Conservation (phyloP, 2,888 invertebrate genomes). For the Drosophila flavopinicola region DNA sequence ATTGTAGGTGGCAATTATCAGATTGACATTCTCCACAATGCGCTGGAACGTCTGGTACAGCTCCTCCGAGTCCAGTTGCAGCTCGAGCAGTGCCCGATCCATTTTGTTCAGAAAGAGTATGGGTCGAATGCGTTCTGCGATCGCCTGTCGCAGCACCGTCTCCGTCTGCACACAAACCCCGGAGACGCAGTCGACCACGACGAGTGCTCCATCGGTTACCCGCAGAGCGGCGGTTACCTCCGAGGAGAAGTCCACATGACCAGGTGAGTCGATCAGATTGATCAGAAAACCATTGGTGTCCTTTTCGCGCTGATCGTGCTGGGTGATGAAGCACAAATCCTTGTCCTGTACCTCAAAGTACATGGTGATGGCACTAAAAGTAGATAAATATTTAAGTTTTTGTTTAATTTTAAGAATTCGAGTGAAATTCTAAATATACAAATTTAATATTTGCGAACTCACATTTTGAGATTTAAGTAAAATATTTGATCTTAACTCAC, state of each 20-base stretch:
- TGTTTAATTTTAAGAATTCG: not conserved
- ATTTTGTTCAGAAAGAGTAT: conserved; percentile 99
- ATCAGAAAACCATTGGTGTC: conserved; percentile 98
- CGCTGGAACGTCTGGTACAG: conserved; percentile 99
- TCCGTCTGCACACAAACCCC: conserved; percentile 99
- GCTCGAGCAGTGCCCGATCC: conserved; percentile 99
- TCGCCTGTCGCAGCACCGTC: conserved; percentile 98
- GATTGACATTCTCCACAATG: conserved; percentile 99
- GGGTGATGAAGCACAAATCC: conserved; percentile 96
- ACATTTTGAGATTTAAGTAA: too few relatives aligned
- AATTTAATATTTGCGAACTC: too few relatives aligned
- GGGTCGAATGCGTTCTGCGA: conserved; percentile 99
- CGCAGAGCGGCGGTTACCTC: conserved; percentile 99
- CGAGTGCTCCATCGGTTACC: conserved; percentile 99
- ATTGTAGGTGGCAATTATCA: conserved; percentile 99
- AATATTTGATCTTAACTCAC: too few relatives aligned
- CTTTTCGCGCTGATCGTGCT: conserved; percentile 95
- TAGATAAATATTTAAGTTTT: not conserved
- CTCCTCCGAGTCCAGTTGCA: conserved; percentile 98
- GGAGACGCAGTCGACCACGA: conserved; percentile 99
- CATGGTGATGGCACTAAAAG: conserved; percentile 97
- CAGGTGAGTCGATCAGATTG: conserved; percentile 99
- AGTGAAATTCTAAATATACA: too few relatives aligned
- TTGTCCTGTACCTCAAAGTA: conserved; percentile 98
- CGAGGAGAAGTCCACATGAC: conserved; percentile 99